Evolutionary conservation across 2,888 invertebrate species (phyloP).

Genomic region (Noctua janthina): DNA sequence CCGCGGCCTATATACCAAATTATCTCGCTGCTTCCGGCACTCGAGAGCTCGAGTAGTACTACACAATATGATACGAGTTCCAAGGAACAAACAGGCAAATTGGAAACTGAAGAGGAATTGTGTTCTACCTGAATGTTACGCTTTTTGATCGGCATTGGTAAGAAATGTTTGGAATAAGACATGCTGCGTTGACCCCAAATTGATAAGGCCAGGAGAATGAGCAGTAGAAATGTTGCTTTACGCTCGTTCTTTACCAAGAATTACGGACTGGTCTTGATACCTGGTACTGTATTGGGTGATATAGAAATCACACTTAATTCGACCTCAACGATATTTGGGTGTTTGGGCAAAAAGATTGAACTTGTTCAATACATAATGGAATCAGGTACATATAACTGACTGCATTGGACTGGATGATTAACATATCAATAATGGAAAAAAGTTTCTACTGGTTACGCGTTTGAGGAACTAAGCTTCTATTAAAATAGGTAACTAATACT

Average conservation of each 20-base stretch:
- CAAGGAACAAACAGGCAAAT: slow-evolving; percentile 30
- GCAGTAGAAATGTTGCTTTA: not conserved
- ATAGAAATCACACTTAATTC: not conserved
- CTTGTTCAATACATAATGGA: not conserved
- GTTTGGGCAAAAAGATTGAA: not conserved
- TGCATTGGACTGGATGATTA: not conserved
- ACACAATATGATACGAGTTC: slow-evolving; percentile 23
- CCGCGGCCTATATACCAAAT: slow-evolving; percentile 55
- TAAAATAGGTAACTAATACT: not conserved
- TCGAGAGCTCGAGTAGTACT: slow-evolving; percentile 4
- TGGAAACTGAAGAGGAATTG: slow-evolving; percentile 34
- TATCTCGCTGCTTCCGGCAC: slow-evolving; percentile 59
- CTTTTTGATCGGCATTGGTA: not conserved
- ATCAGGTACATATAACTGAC: not conserved
- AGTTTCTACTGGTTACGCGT: not conserved
- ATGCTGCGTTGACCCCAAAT: not conserved
- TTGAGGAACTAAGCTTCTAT: not conserved
- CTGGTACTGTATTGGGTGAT: not conserved
- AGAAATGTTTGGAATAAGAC: not conserved
- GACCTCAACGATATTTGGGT: not conserved
- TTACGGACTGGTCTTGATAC: not conserved
- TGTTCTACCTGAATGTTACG: not conserved
- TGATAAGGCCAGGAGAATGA: not conserved
- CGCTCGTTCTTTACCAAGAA: not conserved
- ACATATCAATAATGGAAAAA: not conserved